These are phyloP conservation scores for Brachyrhaphis roseni DNA, from an alignment of 2,797 vertebrate genomes.

Conservation along the genomic window DNA sequence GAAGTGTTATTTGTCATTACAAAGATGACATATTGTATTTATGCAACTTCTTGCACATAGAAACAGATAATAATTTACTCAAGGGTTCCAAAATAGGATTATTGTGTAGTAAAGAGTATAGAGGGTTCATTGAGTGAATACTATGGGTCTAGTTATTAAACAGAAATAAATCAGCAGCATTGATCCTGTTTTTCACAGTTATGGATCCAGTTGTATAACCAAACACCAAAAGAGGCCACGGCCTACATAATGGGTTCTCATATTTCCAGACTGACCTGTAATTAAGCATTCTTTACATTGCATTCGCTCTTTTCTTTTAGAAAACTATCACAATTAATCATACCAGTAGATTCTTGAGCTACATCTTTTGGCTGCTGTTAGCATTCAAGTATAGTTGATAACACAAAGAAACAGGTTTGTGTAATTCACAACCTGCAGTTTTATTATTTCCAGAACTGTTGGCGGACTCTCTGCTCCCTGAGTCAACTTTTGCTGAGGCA, in stretches of 20 bases:
- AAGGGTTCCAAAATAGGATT: not conserved
- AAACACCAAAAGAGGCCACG: not conserved
- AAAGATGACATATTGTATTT: no score
- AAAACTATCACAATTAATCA: not conserved
- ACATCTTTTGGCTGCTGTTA: not conserved
- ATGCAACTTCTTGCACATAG: no score
- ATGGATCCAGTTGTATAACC: not conserved
- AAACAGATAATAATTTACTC: no score
- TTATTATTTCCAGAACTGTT: not conserved
- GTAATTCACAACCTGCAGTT: conserved; percentile 31
- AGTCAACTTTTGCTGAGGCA: not conserved
- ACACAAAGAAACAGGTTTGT: not conserved
- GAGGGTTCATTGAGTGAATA: not conserved
- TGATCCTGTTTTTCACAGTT: not conserved
- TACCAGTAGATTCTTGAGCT: not conserved
- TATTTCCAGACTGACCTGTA: not conserved
- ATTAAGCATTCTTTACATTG: not conserved
- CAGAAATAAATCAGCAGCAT: not conserved
- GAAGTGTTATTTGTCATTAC: not conserved
- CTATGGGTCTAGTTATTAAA: not conserved
- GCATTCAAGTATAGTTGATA: not conserved
- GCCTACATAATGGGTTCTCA: not conserved
- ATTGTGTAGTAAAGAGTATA: not conserved
- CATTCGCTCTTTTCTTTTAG: not conserved
- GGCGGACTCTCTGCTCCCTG: not conserved